A percentile compares a stretch with the other conserved stretches of the same genome.
These are phyloP conservation scores for Cepaea hortensis DNA, from an alignment of 2,888 invertebrate genomes.

Conservation along the genomic window DNA sequence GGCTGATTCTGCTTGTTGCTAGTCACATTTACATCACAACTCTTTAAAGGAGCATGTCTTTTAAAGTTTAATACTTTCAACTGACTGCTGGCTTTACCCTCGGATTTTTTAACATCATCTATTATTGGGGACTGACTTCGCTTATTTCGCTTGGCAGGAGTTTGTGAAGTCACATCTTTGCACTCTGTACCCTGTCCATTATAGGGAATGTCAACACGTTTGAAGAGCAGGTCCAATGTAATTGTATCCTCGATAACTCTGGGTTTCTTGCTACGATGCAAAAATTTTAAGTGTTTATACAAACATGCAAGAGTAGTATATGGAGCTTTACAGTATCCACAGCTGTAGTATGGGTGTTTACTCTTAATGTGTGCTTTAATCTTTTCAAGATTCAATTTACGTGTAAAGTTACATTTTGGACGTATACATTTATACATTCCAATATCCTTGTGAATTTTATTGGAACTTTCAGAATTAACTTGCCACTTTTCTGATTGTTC, in stretches of 20 bases:
- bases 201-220: not conserved
- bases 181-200: not conserved
- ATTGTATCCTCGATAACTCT: not conserved
- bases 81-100: not conserved
- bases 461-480: not conserved
- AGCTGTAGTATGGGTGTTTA: constrained; percentile 14
- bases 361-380: constrained; percentile 23
- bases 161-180: not conserved
- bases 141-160: not conserved
- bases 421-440: constrained; percentile 10
- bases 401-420: constrained; percentile 15
- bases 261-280: constrained; percentile 11
- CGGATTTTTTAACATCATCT: not conserved
- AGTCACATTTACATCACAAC: not conserved
- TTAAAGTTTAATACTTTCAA: not conserved
- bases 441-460: not conserved
- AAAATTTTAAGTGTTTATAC: constrained; percentile 21
- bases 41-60: not conserved
- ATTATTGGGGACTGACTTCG: not conserved
- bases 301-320: not conserved
- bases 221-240: not conserved
- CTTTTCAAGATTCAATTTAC: constrained; percentile 7
- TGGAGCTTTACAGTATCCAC: constrained; percentile 33
- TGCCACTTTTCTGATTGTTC: not conserved
- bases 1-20: not conserved